Base-by-base conservation (phyloP, 2,113 vertebrate species). In the Tragelaphus strepsiceros region DNA sequence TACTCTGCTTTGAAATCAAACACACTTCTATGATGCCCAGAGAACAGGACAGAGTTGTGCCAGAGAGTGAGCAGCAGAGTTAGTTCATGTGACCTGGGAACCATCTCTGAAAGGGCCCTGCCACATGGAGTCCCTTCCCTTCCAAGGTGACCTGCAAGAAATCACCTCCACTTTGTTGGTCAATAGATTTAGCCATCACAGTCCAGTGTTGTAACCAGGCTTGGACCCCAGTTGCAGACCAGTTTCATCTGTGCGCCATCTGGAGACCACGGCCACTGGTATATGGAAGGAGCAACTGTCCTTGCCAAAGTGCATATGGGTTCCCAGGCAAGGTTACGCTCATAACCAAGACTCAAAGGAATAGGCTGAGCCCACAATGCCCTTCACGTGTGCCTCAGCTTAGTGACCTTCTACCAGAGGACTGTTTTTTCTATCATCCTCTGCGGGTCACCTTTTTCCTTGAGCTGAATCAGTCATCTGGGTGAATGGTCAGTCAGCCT, bases 401-500 rank as follows among this genome's bases (percentile, higher is more conserved):
- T 91, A 87, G 32, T 59, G 87, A 59, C 53, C 78, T 90, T 71
- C 16, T 93, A n/a, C 39, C 93, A 62, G 9, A 90, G 56, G 84
- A 74, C 15, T 43, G 2, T 77, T 78, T 85, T 59, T 85, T 56
- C n/a, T 39, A 28, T 87, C 88, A 62, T 86, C 30, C n/a, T 96
- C 51, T 46, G 46, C 49, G 53, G 46, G n/a, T 90, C 58, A 53
- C 46, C 28, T 78, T 84, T 95, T 56, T 12, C 15, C 35, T 30
- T n/a, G 6, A 86, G 39, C 74, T 93, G 51, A 89, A 59, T 91
- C 39, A 86, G 82, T 95, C 30, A 35, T 87, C 77, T 92, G 74
- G 46, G 85, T 74, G 43, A 92, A 95, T 49, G 82, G 39, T 58
- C 91, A 96, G 92, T 96, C 67, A 88, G 16, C 28, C 26, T 97